Evolutionary conservation across 92 coral and sea anemone genomes (phyloP).

Genomic region (Porites cylindrica): DNA sequence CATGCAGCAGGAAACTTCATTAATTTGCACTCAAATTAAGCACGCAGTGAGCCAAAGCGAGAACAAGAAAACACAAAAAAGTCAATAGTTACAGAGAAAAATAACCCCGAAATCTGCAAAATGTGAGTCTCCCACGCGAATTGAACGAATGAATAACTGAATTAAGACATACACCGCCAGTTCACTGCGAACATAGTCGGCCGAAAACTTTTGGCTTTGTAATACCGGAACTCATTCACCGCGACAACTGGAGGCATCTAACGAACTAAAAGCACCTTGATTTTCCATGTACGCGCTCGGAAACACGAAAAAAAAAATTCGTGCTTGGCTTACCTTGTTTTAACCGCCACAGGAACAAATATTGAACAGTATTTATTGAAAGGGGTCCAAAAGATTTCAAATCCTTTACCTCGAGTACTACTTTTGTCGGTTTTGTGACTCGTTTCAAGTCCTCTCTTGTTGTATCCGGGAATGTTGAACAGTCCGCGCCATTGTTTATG

Average conservation of each 20-base stretch:
- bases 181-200: not conserved
- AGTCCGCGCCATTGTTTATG: constrained; percentile 38
- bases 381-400: constrained; percentile 14
- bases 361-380: not conserved
- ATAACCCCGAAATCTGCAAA: not conserved
- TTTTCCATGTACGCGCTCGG: not conserved
- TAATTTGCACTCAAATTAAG: not conserved
- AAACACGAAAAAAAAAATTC: not conserved
- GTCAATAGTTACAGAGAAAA: not conserved
- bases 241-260: not conserved
- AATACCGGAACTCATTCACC: constrained; percentile 72
- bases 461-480: constrained; percentile 42
- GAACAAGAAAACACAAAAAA: not conserved
- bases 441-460: constrained; percentile 57
- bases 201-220: not conserved
- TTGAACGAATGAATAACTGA: constrained; percentile 19
- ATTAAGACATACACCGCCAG: constrained; percentile 8
- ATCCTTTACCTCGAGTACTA: constrained; percentile 18
- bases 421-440: constrained; percentile 31
- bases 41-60: not conserved
- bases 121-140: not conserved
- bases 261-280: not conserved
- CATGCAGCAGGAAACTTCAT: constrained; percentile 35
- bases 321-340: constrained; percentile 24
- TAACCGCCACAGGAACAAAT: constrained; percentile 26